Percentiles rank a stretch among this genome's conserved stretches.
phyloP scores from a whole-genome alignment of 2,113 vertebrate genomes.

The Lepisosteus osseus region DNA sequence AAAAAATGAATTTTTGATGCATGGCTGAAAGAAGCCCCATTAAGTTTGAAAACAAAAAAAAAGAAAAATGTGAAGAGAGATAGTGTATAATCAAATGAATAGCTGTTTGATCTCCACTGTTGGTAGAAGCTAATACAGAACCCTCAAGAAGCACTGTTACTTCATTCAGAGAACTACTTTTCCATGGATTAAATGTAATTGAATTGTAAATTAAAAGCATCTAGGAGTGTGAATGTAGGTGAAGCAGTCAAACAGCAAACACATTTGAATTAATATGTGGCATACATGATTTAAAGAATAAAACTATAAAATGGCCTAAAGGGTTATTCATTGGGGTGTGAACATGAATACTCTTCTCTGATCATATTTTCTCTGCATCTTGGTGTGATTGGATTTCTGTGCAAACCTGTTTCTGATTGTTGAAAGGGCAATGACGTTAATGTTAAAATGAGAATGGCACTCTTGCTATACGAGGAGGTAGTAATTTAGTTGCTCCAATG shows the following conservation, averaged over 20 bases:
- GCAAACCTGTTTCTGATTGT: not conserved
- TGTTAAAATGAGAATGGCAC: no score
- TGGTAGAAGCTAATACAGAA: constrained; percentile 5
- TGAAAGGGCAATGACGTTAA: no score
- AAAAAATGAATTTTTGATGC: constrained; percentile 54
- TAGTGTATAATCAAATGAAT: constrained; percentile 14
- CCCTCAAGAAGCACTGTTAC: not conserved
- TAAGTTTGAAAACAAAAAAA: constrained; percentile 22
- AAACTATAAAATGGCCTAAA: not conserved
- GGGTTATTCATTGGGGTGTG: not conserved
- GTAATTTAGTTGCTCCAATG: not conserved
- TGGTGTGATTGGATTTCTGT: not conserved
- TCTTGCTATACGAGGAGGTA: not conserved
- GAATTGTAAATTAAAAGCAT: constrained; percentile 8
- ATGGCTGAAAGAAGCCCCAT: constrained; percentile 26
- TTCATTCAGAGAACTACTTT: not conserved
- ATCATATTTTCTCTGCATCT: not conserved
- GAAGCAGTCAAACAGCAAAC: constrained; percentile 5
- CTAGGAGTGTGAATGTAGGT: constrained; percentile 5
- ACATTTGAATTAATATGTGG: constrained; percentile 3
- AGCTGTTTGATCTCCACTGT: constrained; percentile 11
- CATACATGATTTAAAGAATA: not conserved
- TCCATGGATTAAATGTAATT: not conserved
- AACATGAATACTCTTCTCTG: not conserved
- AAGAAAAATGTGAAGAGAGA: constrained; percentile 12